Percentiles rank a stretch among this genome's conserved stretches.
Conservation (phyloP, 2,113 vertebrate genomes). For the Dromiciops gliroides region DNA sequence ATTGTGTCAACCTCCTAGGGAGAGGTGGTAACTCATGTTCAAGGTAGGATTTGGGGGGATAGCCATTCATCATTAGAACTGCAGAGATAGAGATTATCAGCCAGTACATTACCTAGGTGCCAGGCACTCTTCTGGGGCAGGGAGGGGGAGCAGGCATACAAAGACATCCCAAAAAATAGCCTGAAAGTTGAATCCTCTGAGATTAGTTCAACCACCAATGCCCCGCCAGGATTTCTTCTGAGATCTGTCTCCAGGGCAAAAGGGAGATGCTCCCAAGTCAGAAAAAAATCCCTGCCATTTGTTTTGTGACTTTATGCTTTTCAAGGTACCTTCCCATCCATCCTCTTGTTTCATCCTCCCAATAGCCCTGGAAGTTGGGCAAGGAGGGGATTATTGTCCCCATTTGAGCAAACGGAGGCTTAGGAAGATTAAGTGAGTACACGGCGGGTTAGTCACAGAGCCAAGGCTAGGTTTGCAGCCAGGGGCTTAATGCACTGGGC, state of each 20-base stretch:
- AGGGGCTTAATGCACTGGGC: constrained; percentile 1
- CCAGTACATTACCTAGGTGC: not conserved
- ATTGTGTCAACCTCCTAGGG: not conserved
- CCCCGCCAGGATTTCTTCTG: constrained; percentile 62
- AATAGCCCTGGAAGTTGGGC: constrained; percentile 33
- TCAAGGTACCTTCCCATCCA: constrained; percentile 56
- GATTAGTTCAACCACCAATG: constrained; percentile 55
- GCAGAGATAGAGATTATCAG: not conserved
- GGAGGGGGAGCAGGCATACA: not conserved
- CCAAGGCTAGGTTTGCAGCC: constrained; percentile 9
- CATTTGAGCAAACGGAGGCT: constrained; percentile 58
- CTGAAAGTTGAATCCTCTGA: constrained; percentile 59
- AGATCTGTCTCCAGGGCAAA: constrained; percentile 52
- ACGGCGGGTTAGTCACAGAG: constrained; percentile 43
- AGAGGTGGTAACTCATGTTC: not conserved
- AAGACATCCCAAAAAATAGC: not conserved
- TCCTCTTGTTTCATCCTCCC: constrained; percentile 39
- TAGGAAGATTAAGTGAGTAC: constrained; percentile 50
- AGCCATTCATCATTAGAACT: not conserved
- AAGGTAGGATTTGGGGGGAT: not conserved
- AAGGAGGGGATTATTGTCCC: constrained; percentile 43
- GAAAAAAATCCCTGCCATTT: constrained; percentile 68
- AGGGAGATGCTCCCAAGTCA: constrained; percentile 56
- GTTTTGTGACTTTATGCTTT: constrained; percentile 67
- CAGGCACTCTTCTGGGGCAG: constrained; percentile 26